Evolutionary conservation across 2,888 invertebrate species (phyloP).

Genomic region (Eupithecia exiguata): DNA sequence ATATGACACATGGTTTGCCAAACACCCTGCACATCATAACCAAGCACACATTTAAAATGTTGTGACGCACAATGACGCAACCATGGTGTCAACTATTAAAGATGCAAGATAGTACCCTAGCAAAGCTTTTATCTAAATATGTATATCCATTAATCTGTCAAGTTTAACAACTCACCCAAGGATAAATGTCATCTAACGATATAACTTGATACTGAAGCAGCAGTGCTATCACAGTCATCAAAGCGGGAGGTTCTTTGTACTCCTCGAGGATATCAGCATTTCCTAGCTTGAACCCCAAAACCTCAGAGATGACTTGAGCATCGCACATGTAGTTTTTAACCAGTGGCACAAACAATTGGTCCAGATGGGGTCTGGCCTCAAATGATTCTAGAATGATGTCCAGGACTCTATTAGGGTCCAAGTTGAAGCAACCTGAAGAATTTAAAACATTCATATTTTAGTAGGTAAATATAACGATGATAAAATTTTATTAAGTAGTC

Average conservation of each 20-base stretch:
- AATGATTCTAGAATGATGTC: conserved; percentile 98
- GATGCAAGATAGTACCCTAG: background rate
- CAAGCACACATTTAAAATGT: background rate
- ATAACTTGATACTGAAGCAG: conserved; percentile 95
- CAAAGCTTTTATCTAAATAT: background rate
- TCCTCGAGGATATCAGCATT: conserved; percentile 85
- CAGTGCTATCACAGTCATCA: conserved; percentile 95
- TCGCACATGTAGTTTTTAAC: conserved; percentile 94
- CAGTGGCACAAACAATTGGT: conserved; percentile 93
- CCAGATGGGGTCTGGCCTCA: conserved; percentile 92
- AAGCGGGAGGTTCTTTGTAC: conserved; percentile 89
- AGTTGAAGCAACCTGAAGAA: conserved; percentile 96
- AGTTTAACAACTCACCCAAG: conserved; percentile 88
- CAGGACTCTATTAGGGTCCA: conserved; percentile 98
- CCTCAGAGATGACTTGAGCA: conserved; percentile 91
- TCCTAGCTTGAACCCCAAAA: conserved; percentile 96
- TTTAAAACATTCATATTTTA: conserved; percentile 9
- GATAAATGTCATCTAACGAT: conserved; percentile 93
- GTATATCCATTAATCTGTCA: background rate
- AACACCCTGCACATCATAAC: background rate
- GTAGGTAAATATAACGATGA: background rate
- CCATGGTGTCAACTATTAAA: background rate
- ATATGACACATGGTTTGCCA: no score
- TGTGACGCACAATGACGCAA: background rate
- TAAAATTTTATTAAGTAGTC: background rate